Evolutionary conservation across 53 echinoderm and acorn worm genomes (phyloP), one percentile per base, ranked within the genome.

Genomic region (Hippasteria phrygiana): DNA sequence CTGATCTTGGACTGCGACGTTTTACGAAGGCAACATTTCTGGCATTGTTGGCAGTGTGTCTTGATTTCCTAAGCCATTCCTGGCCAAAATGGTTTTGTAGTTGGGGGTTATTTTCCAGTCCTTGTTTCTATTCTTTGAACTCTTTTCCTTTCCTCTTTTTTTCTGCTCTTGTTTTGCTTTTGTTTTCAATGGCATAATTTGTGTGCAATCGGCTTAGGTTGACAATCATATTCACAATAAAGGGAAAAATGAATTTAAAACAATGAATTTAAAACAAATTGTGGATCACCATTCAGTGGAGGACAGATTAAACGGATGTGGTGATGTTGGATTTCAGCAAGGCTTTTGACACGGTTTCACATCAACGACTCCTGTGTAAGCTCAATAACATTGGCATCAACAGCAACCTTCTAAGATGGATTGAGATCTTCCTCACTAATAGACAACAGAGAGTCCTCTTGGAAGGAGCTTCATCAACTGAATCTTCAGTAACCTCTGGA

Each of bases 11-110:
- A 64, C 26, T 65, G 53, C 40, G 55, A 22, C 17, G 88, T 88
- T 43, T 88, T 88, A 14, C 88, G 73, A 43, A 88, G 77, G 40
- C 77, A 88, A 43, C 88, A 88, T 34, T 66, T 26, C 56, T 88
- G 39, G 39, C 88, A 88, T 41, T 55, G 54, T 27, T 63, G 40
- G 45, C 88, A 88, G 77, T 78, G 78, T 26, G 9, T 29, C 37
- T 89, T 77, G 24, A 89, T 53, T 54, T 80, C 69, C 2, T 29
- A 1, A 8, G 80, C 36, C 81, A 89, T 89, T 37, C 41, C 47
- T 26, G 80, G 80, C 90, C 90, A 89, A 70, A 43, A 80, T n/a
- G n/a, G n/a, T n/a, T n/a, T n/a, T n/a, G n/a, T n/a, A n/a, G n/a
- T n/a, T n/a, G n/a, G n/a, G n/a, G n/a, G n/a, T n/a, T n/a, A n/a